Base-by-base conservation (phyloP, 2,888 invertebrate species). In the Encarsia formosa region DNA sequence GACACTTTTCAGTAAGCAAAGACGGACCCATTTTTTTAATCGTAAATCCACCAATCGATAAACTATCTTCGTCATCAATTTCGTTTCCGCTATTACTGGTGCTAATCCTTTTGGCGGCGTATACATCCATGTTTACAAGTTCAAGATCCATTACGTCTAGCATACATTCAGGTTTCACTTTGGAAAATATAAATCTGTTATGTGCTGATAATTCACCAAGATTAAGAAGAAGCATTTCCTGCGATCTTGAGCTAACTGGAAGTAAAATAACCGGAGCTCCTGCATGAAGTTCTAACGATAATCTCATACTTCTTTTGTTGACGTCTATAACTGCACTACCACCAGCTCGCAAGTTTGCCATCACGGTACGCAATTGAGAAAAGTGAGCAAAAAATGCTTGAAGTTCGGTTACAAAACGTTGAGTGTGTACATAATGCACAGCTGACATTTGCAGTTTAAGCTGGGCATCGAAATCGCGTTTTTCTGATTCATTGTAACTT, bases 401-500 rank as follows among this genome's bases (percentile, higher is more conserved):
- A 49, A 95, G 78, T 73, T 95, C 95, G 18, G 86, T 84, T 44
- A 95, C 83, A 77, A 97, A 98, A 47, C 95, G 81, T 68, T 93
- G 91, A 0, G 96, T 95, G 75, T 97, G 95, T 45, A 95, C 87
- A 73, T 95, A 95, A 64, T 89, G 84, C 2, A 96, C 89, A 0
- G 96, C 92, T 0, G 91, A 86, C 90, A 95, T 91, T 65, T 87
- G 84, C 24, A 96, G 71, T 56, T 81, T 80, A 41, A 95, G 75
- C 55, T 83, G 81, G 2, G 85, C 81, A 61, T 92, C 90, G 68
- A 82, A 58, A 1, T 68, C 63, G 37, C 66, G 60, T 4, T 62
- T 63, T 9, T 65, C 63, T 0, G 69, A 62, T 20, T 71, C 64
- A 0, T 57, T 47, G 61, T 74, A 80, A 68, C 78, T 80, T 39